Base-by-base conservation (phyloP, 2,797 vertebrate genomes). In the Ptychadena robeensis region DNA sequence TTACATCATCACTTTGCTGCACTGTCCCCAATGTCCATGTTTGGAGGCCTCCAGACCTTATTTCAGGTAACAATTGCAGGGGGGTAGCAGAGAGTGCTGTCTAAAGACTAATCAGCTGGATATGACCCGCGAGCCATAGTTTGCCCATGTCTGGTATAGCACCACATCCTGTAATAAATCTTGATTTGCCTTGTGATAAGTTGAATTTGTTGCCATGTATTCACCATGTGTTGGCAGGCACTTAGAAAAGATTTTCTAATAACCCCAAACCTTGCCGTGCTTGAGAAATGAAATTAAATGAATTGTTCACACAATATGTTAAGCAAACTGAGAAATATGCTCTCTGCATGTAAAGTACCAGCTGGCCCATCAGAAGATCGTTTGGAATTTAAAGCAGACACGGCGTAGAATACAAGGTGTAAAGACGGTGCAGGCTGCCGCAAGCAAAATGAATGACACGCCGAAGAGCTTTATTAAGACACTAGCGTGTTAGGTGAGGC, bases 231-330 rank as follows among this genome's bases (percentile, higher is more conserved):
- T 78, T 67, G 75, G 44, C 64, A 78, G 63, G 27, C 37, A 78
- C 75, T 73, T 73, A 3, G 71, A 30, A 35, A 66, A 67, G 61
- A 65, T 66, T 74, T 38, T 73, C 48, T 72, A 14, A 30, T 74
- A 84, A 66, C 35, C 70, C 44, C 64, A 79, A 73, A 73, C 61
- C 38, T 35, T 40, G 71, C 64, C 25, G 34, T 32, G 68, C 30
- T 64, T 37, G 38, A 71, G 35, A 83, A 83, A 78, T 40, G n/a
- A 63, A 72, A 82, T 82, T 59, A 69, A 76, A 82, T 77, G 53
- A 76, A 82, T 82, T 82, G 80, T 75, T 75, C 80, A 53, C 64
- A 61, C 68, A 84, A 82, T 82, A 76, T 76, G 64, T 75, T 82
- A 76, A 64, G 53, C 80, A 82, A 82, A 68, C 61, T 28, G 34